Evolutionary conservation across 2,113 vertebrate species (phyloP).

Genomic region (Anhinga rufa): DNA sequence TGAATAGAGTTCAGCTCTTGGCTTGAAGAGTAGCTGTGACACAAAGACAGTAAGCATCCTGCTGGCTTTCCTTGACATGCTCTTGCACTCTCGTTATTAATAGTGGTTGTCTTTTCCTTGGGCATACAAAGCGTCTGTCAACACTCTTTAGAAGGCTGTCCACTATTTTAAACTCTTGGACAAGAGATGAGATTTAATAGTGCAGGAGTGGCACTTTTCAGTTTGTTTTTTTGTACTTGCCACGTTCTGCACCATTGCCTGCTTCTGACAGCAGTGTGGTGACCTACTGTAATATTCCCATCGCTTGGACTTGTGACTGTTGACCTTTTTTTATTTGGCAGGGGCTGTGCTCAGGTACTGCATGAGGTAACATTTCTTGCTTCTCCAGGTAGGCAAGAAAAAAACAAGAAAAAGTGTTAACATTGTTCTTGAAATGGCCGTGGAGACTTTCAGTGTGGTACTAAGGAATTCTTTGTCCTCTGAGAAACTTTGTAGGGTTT

Average conservation of each 20-base stretch:
- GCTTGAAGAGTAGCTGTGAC: slow-evolving; percentile 58
- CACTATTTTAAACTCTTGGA: neutral
- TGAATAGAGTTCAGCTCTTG: slow-evolving; percentile 47
- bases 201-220: neutral
- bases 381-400: neutral
- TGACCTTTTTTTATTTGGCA: neutral
- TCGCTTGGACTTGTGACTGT: neutral
- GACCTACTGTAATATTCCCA: neutral
- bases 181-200: neutral
- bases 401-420: neutral
- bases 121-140: neutral
- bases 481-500: neutral
- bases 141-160: neutral
- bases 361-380: neutral
- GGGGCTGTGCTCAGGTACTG: neutral
- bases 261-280: accelerated
- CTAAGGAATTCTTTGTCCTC: neutral
- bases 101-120: neutral
- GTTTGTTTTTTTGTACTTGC: neutral
- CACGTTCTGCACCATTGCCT: neutral
- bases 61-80: neutral
- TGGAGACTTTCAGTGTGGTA: neutral
- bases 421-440: neutral
- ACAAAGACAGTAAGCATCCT: neutral
- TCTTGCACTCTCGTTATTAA: neutral